phyloP scores from a whole-genome alignment of 2,113 vertebrate species.

The Phalacrocorax aristotelis region DNA sequence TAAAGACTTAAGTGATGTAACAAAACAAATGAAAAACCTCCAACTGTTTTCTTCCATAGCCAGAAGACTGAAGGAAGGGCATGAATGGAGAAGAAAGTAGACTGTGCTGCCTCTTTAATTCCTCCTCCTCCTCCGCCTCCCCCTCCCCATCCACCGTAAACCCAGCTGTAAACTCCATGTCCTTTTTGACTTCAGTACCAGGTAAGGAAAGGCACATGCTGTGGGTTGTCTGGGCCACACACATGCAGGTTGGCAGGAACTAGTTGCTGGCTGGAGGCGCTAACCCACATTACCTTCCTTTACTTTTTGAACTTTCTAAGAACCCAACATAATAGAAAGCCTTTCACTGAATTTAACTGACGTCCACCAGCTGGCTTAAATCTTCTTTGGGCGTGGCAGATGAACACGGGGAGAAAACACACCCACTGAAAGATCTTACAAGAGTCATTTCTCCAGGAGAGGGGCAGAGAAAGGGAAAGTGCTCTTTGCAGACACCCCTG shows the following conservation, averaged over 20 bases:
- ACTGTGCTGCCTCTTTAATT: neutral
- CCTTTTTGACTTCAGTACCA: neutral
- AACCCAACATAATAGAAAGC: neutral
- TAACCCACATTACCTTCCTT: neutral
- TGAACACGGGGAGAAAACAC: neutral
- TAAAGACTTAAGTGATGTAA: neutral
- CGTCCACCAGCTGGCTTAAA: neutral
- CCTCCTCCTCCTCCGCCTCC: neutral
- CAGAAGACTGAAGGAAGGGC: neutral
- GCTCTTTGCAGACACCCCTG: neutral
- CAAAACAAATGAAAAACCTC: neutral
- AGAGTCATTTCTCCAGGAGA: neutral
- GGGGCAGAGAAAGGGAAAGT: neutral
- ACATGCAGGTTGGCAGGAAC: fast-evolving
- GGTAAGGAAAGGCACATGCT: neutral
- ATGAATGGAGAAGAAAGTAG: neutral
- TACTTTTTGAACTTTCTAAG: neutral
- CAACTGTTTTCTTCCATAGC: neutral
- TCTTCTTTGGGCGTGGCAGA: neutral
- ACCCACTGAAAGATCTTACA: neutral
- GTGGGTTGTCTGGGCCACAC: neutral
- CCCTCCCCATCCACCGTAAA: neutral
- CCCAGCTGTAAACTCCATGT: neutral
- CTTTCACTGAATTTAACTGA: neutral
- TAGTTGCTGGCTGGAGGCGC: neutral